These are phyloP conservation scores for Epistrophella euchroma DNA, from an alignment of 2,888 invertebrate species.

Conservation along the genomic window DNA sequence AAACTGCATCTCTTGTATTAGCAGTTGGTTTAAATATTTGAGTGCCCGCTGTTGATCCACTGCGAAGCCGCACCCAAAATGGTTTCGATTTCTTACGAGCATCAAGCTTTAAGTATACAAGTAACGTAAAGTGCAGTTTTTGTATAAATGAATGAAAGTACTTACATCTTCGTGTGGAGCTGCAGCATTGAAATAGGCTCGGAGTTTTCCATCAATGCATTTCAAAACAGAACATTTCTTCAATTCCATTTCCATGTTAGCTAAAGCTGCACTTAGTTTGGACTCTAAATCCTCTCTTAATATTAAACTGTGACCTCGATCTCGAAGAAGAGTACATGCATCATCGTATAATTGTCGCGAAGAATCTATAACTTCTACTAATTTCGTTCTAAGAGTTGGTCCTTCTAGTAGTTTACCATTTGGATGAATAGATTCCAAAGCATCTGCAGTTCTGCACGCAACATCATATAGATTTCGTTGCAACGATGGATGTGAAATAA, in stretches of 20 bases:
- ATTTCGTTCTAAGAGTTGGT: constrained; percentile 89
- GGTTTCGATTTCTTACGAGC: constrained; percentile 87
- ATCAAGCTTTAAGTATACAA: constrained; percentile 81
- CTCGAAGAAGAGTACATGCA: constrained; percentile 88
- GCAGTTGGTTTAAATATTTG: constrained; percentile 80
- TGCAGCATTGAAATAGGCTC: constrained; percentile 83
- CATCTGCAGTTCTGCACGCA: constrained; percentile 89
- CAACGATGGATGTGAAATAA: constrained; percentile 88
- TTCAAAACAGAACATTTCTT: constrained; percentile 87
- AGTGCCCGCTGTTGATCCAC: constrained; percentile 82
- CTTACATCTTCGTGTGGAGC: constrained; percentile 83
- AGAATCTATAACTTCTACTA: constrained; percentile 86
- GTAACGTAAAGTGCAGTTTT: background rate
- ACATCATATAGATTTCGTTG: constrained; percentile 90
- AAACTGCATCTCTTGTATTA: constrained; percentile 85
- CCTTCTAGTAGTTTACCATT: constrained; percentile 92
- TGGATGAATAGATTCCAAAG: constrained; percentile 90
- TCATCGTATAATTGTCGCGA: constrained; percentile 88
- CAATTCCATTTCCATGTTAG: constrained; percentile 89
- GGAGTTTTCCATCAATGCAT: constrained; percentile 82
- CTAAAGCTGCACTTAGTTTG: constrained; percentile 88
- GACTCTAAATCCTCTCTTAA: constrained; percentile 88
- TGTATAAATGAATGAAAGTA: background rate
- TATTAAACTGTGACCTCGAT: constrained; percentile 87
- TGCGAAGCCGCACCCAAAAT: constrained; percentile 89